phyloP scores from a whole-genome alignment of 1,140 invertebrate genomes.

The Akabosia matsudoensis region DNA sequence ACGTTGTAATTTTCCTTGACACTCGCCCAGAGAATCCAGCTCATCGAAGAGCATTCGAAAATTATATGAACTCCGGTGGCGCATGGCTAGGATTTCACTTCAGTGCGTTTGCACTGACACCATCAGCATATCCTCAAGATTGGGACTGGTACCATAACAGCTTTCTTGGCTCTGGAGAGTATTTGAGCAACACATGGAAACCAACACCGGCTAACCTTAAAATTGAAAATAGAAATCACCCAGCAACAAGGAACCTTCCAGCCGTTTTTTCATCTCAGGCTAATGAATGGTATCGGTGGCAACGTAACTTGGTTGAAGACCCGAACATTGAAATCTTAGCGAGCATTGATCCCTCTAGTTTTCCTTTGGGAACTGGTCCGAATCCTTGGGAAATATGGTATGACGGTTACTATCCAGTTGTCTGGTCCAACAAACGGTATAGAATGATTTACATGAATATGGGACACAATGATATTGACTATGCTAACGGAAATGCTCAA shows the following conservation, averaged over 20 bases:
- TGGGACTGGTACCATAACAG: slow-evolving; percentile 40
- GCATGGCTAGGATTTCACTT: slow-evolving; percentile 21
- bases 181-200: slow-evolving; percentile 35
- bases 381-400: slow-evolving; percentile 37
- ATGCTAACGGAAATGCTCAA: slow-evolving; percentile 29
- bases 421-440: slow-evolving; percentile 37
- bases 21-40: slow-evolving; percentile 26
- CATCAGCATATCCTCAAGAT: neutral
- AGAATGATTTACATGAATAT: slow-evolving; percentile 36
- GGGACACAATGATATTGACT: slow-evolving; percentile 43
- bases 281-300: slow-evolving; percentile 37
- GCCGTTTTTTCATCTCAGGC: neutral
- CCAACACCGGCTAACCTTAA: slow-evolving; percentile 31
- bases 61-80: slow-evolving; percentile 31
- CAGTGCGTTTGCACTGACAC: slow-evolving; percentile 31
- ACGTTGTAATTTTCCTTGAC: slow-evolving; percentile 38
- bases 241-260: slow-evolving; percentile 24
- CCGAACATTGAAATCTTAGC: slow-evolving; percentile 33
- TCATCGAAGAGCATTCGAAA: slow-evolving; percentile 35
- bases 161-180: slow-evolving; percentile 36
- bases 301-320: slow-evolving; percentile 6
- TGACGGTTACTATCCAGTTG: slow-evolving; percentile 36
- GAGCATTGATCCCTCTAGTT: slow-evolving; percentile 28
- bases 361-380: slow-evolving; percentile 33
- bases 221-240: slow-evolving; percentile 24